phyloP scores from a whole-genome alignment of 2,797 vertebrate species.

The Leptatherina wallacei region DNA sequence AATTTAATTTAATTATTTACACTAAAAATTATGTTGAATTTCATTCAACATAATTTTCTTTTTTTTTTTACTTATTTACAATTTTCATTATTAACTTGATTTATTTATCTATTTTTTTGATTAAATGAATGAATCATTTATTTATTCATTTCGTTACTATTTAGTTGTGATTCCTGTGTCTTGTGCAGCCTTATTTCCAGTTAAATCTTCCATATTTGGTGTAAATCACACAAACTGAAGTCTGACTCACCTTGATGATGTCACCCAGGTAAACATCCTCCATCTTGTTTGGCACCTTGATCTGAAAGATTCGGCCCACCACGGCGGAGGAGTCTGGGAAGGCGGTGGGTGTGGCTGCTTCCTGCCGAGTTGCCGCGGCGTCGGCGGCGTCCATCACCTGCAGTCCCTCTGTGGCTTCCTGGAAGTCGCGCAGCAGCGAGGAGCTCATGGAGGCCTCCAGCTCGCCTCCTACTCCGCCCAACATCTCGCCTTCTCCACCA shows the following conservation, averaged over 20 bases:
- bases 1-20: too few species aligned
- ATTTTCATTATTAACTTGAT: too few species aligned
- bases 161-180: not conserved
- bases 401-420: slow-evolving; percentile 68
- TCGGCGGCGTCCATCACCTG: slow-evolving; percentile 2
- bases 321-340: slow-evolving; percentile 91
- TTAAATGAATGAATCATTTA: too few species aligned
- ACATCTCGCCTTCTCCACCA: slow-evolving; percentile 12
- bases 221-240: not conserved
- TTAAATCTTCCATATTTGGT: too few species aligned
- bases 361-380: slow-evolving; percentile 27
- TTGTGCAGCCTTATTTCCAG: too few species aligned
- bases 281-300: slow-evolving; percentile 88
- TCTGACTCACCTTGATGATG: slow-evolving; percentile 87
- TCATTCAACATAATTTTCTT: too few species aligned
- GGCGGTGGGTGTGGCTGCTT: slow-evolving; percentile 63
- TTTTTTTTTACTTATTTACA: too few species aligned
- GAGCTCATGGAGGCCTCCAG: slow-evolving; percentile 96
- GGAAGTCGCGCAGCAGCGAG: slow-evolving; percentile 85
- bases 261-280: slow-evolving; percentile 83
- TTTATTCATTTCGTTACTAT: not conserved
- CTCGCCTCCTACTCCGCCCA: slow-evolving; percentile 63
- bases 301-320: slow-evolving; percentile 91
- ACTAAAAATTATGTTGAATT: too few species aligned
- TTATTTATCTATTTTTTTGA: too few species aligned